These are phyloP conservation scores for Tautogolabrus adspersus DNA, from an alignment of 2,113 vertebrate species.

Conservation along the genomic window DNA sequence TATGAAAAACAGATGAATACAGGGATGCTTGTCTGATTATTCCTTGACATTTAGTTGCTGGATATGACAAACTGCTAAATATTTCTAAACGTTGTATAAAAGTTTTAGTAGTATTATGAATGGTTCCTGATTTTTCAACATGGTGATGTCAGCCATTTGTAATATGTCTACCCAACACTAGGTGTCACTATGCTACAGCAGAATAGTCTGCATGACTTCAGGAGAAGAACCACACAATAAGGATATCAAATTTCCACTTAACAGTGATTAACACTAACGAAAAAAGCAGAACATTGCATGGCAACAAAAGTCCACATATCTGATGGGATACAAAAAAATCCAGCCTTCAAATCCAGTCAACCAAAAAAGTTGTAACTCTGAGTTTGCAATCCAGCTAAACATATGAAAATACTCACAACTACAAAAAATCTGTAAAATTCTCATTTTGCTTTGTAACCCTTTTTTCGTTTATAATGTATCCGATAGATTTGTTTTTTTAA, in stretches of 20 bases:
- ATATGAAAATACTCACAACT: too few species aligned
- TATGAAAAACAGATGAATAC: neutral
- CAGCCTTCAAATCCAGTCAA: too few species aligned
- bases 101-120: neutral
- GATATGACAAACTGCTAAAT: neutral
- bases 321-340: too few species aligned
- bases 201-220: neutral
- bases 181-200: conserved; percentile 45
- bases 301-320: too few species aligned
- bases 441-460: too few species aligned
- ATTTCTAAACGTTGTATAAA: neutral
- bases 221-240: neutral
- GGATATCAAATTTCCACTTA: neutral
- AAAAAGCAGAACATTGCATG: too few species aligned
- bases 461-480: too few species aligned
- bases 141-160: neutral
- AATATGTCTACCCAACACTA: conserved; percentile 38
- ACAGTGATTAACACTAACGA: too few species aligned
- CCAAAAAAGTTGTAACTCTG: too few species aligned
- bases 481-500: too few species aligned
- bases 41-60: neutral
- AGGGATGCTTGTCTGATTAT: neutral
- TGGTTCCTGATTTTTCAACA: neutral
- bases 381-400: too few species aligned
- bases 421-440: too few species aligned